A percentile compares a stretch with the other conserved stretches of the same genome.
phyloP scores from a whole-genome alignment of 2,113 vertebrate species.

The Gallinago media region DNA sequence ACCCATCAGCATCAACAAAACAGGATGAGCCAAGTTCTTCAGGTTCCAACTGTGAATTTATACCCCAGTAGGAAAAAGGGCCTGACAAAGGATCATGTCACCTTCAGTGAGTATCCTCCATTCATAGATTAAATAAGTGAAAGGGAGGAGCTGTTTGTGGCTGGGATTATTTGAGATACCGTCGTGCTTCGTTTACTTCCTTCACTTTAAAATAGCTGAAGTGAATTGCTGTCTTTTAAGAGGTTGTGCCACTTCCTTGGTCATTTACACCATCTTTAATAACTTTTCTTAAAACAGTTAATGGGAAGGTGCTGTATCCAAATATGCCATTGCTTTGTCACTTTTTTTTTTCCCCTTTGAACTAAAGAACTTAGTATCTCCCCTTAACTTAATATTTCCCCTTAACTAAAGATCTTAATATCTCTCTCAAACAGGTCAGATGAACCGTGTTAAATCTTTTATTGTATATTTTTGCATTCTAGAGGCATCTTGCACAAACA shows the following conservation, averaged over 20 bases:
- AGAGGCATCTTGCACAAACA: not conserved
- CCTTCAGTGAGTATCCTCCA: conserved; percentile 80
- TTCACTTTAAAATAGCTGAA: not conserved
- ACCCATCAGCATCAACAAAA: conserved; percentile 85
- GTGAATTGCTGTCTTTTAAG: not conserved
- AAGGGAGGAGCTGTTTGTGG: not conserved
- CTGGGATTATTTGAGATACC: not conserved
- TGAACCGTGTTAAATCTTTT: not conserved
- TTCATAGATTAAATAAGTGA: not conserved
- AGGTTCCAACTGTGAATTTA: conserved; percentile 90
- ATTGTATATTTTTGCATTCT: not conserved
- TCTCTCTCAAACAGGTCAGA: not conserved
- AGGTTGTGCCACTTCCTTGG: accelerated
- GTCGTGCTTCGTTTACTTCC: not conserved
- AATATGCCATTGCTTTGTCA: not conserved
- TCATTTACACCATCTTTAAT: not conserved
- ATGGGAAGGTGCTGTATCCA: not conserved
- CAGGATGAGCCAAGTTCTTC: conserved; percentile 92
- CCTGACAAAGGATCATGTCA: conserved; percentile 82
- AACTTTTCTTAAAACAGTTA: not conserved
- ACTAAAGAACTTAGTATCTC: not conserved
- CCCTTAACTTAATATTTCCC: no score
- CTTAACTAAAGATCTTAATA: not conserved
- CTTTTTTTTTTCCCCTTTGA: not conserved
- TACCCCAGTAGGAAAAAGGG: conserved; percentile 92